These are phyloP conservation scores for Diadumene lineata DNA, from an alignment of 92 coral and sea anemone species.

Conservation along the genomic window DNA sequence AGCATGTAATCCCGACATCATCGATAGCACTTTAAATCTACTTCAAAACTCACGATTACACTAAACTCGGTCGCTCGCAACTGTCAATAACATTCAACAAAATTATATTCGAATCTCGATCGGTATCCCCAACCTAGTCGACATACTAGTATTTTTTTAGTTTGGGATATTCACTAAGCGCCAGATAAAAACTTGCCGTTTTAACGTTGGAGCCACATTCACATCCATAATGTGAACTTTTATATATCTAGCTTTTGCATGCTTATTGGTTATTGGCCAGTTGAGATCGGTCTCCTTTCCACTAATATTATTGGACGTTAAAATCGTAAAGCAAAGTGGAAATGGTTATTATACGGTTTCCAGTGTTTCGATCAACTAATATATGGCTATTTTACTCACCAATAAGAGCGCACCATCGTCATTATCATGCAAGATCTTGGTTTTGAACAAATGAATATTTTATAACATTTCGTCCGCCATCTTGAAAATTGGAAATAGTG, in stretches of 20 bases:
- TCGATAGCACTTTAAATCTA: no score
- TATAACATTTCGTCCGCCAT: conserved; percentile 10
- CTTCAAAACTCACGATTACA: no score
- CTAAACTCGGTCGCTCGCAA: no score
- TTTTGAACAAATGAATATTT: not conserved
- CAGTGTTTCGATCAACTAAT: not conserved
- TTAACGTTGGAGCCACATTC: no score
- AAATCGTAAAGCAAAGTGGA: not conserved
- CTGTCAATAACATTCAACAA: no score
- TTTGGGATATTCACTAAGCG: not conserved
- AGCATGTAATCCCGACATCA: conserved; percentile 24
- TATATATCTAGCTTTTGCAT: no score
- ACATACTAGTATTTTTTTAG: not conserved
- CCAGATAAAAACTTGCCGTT: no score
- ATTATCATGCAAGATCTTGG: not conserved
- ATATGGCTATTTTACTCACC: conserved; percentile 3
- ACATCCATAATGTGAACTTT: no score
- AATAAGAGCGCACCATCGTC: not conserved
- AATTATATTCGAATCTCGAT: no score
- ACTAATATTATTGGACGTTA: not conserved
- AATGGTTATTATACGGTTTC: not conserved
- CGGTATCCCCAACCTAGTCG: no score
- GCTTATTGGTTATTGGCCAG: not conserved
- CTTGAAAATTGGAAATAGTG: not conserved
- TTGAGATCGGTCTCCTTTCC: not conserved